Base-by-base conservation (phyloP, 2,797 vertebrate genomes). In the Gambusia yucatana region DNA sequence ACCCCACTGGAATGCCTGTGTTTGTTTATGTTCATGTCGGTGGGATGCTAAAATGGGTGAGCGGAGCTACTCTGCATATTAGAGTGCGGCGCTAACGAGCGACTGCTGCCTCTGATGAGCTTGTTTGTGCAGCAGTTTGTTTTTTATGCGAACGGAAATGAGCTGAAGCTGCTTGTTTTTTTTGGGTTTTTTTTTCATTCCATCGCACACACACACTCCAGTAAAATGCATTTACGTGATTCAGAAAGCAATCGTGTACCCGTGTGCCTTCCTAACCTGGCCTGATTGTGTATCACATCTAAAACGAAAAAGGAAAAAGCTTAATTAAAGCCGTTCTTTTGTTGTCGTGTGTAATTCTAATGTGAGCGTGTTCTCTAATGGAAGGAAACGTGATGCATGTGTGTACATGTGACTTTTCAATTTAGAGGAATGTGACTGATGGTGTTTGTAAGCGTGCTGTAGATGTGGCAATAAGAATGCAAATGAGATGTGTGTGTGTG, bases 21-120 rank as follows among this genome's bases (percentile, higher is more conserved):
- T 91, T 88, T 88, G 85, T 90, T 87, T 92, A 89, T 90, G 88
- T 92, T 87, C 83, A 76, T 89, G 83, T 93, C 87, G 81, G 91
- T 83, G 80, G 84, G 92, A 88, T 82, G 88, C 85, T 88, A 80
- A 90, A 90, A 86, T 77, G 75, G 86, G 84, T 72, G 91, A 91
- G 85, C 73, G 41, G 84, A 87, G 83, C 89, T 89, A 85, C 86
- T 92, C 86, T 92, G 88, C 88, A 91, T 91, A 88, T 92, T 89
- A 87, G 79, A 76, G 63, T 74, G 86, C 79, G 9, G 83, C 82
- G 46, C 92, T 93, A 94, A 94, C 93, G 89, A 93, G 92, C 91
- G 67, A 73, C 43, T 72, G 83, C 77, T 84, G 83, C 86, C 86
- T 91, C 89, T 95, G 92, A 94, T 94, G 92, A 94, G 92, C 89